These are phyloP conservation scores for Kryptolebias ocellatus DNA, from an alignment of 2,797 vertebrate species.

Conservation along the genomic window DNA sequence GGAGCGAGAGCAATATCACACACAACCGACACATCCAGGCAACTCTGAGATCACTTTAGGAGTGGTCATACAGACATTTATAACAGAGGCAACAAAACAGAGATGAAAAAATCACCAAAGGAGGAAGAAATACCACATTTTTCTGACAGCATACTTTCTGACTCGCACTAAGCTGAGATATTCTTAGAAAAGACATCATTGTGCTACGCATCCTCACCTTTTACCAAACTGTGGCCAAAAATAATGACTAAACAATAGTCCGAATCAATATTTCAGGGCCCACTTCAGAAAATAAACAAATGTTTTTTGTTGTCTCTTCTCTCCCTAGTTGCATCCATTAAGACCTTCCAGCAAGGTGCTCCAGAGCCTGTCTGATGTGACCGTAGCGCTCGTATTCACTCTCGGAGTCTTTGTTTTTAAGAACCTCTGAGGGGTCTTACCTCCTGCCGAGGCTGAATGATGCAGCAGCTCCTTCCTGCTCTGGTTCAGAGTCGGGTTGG, in stretches of 20 bases:
- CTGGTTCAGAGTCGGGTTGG: neutral
- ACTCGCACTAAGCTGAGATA: too few relatives aligned
- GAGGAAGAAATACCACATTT: neutral
- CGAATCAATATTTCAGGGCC: neutral
- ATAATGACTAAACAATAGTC: neutral
- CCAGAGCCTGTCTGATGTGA: neutral
- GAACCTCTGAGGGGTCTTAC: slow-evolving; percentile 47
- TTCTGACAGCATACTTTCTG: too few relatives aligned
- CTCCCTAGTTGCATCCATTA: too few relatives aligned
- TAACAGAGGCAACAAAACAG: neutral
- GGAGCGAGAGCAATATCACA: neutral
- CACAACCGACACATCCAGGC: neutral
- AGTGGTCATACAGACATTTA: slow-evolving; percentile 21
- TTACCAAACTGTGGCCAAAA: neutral
- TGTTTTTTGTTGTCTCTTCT: too few relatives aligned
- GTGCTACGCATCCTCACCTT: too few relatives aligned
- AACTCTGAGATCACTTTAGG: slow-evolving; percentile 6
- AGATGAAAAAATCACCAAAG: neutral
- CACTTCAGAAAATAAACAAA: too few relatives aligned
- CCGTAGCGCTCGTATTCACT: neutral
- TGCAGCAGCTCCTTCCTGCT: slow-evolving; percentile 39
- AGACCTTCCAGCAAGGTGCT: too few relatives aligned
- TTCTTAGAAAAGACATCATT: too few relatives aligned
- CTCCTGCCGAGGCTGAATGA: slow-evolving; percentile 48
- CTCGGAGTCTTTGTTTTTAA: neutral